Percentiles rank a stretch among this genome's conserved stretches.
phyloP scores from a whole-genome alignment of 2,888 invertebrate species.

The Caenorhabditis sinica region DNA sequence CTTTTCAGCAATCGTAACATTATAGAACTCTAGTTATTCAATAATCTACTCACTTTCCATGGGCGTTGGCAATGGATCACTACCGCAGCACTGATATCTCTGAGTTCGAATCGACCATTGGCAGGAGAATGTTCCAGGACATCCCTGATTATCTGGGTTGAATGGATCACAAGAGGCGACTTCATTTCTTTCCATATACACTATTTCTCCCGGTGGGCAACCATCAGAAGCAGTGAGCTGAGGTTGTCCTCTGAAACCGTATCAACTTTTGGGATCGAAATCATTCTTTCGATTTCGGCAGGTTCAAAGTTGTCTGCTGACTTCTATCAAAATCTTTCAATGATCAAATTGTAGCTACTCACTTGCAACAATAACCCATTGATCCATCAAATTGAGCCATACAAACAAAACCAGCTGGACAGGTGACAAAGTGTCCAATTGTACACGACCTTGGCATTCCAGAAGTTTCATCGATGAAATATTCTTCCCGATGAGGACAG shows the following conservation, averaged over 20 bases:
- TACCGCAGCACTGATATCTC: slow-evolving; percentile 77
- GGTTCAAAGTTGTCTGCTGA: no score
- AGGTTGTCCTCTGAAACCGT: slow-evolving; percentile 52
- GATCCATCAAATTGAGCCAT: slow-evolving; percentile 72
- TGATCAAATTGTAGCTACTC: no score
- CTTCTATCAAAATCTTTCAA: no score
- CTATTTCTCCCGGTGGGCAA: slow-evolving; percentile 77
- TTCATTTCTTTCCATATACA: slow-evolving; percentile 77
- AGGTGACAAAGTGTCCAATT: slow-evolving; percentile 76
- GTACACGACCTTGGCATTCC: slow-evolving; percentile 77
- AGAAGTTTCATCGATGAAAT: slow-evolving; percentile 74
- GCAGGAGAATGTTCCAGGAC: slow-evolving; percentile 74
- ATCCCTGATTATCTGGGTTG: slow-evolving; percentile 74
- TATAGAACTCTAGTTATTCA: no score
- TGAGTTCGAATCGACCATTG: slow-evolving; percentile 78
- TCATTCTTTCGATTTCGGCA: no score
- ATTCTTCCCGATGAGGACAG: slow-evolving; percentile 77
- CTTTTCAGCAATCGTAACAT: no score
- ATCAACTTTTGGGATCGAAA: background rate
- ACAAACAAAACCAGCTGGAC: slow-evolving; percentile 75
- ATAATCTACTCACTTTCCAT: slow-evolving; percentile 70
- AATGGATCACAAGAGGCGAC: slow-evolving; percentile 76
- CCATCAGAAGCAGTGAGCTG: slow-evolving; percentile 71
- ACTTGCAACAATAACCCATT: slow-evolving; percentile 75
- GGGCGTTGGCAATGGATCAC: slow-evolving; percentile 72